Evolutionary conservation across 2,113 vertebrate genomes (phyloP), one percentile per base, ranked within the genome.

Genomic region (Indicator indicator): DNA sequence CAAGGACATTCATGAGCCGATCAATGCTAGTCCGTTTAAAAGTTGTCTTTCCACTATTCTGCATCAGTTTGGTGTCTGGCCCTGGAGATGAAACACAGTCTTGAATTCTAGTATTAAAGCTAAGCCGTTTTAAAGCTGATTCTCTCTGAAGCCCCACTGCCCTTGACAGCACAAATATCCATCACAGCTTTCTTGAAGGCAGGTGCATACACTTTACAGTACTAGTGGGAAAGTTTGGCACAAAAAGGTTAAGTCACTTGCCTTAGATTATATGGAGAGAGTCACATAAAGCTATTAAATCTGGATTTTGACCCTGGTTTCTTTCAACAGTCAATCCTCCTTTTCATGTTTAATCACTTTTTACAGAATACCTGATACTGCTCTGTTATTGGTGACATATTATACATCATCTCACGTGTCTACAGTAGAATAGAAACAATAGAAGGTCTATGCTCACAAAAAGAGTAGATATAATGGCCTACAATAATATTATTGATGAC

Each of bases 11-110:
- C 99, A 99, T 98, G 83, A 99, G 98, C 21, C 97, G 98, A 89
- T 99, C 99, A 1, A 99, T 98, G 80, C 98, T 98, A 0, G 99
- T 99, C 60, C 98, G 95, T 95, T 99, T 99, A 95, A 99, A 99
- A 11, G 93, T 93, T 9, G 98, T 97, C 95, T 97, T 99, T n/a
- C 99, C 99, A 9, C 98, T 98, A 96, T 99, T 99, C 97, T 99
- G 99, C 99, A 99, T 99, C 87, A 99, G 97, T 92, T 99, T 99
- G 5, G 99, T 99, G 95, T 99, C 99, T 46, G 98, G 98, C 80
- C 99, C 99, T 99, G 93, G 44, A 91, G 93, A 63, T 14, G 30
- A 97, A 97, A 95, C 18, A 94, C 30, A 13, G 4, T 91, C 14
- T 33, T 59, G 70, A 92, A 81, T 86, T 89, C 76, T 50, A 82